Conservation (phyloP, 35 echinoderm and acorn worm species). For the Lytechinus pictus region DNA sequence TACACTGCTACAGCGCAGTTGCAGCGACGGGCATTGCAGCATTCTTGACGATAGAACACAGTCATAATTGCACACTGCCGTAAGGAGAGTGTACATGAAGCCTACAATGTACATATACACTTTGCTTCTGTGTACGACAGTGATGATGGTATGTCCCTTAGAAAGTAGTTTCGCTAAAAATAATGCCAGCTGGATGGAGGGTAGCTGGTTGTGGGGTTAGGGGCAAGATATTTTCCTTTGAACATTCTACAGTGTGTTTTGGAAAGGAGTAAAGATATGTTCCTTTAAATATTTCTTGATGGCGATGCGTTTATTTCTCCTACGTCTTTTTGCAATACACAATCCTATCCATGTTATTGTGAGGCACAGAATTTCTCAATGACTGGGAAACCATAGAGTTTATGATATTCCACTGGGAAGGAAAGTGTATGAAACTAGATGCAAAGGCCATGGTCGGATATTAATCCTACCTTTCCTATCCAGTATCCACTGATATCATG, state of each 20-base stretch:
- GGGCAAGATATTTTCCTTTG: neutral
- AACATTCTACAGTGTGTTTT: neutral
- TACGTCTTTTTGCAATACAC: too few relatives aligned
- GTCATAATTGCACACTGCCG: constrained; percentile 16
- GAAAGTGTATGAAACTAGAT: neutral
- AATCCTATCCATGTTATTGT: neutral
- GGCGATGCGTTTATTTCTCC: too few relatives aligned
- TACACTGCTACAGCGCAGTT: neutral
- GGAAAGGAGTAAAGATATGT: too few relatives aligned
- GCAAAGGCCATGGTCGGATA: neutral
- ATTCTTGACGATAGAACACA: neutral
- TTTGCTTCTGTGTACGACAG: neutral
- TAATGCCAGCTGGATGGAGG: neutral
- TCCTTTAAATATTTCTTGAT: too few relatives aligned
- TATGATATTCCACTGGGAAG: neutral
- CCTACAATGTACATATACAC: neutral
- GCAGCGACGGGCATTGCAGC: neutral
- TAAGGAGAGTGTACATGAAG: neutral
- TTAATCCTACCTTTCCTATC: neutral
- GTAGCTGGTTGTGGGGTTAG: neutral
- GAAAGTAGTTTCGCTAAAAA: constrained; percentile 4
- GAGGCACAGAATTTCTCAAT: neutral
- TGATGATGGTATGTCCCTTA: neutral
- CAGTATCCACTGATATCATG: neutral
- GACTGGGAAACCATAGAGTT: neutral